A percentile compares a stretch with the other conserved stretches of the same genome.
Evolutionary conservation across 1,140 invertebrate species (phyloP).

Genomic region (Aphidius gifuensis): DNA sequence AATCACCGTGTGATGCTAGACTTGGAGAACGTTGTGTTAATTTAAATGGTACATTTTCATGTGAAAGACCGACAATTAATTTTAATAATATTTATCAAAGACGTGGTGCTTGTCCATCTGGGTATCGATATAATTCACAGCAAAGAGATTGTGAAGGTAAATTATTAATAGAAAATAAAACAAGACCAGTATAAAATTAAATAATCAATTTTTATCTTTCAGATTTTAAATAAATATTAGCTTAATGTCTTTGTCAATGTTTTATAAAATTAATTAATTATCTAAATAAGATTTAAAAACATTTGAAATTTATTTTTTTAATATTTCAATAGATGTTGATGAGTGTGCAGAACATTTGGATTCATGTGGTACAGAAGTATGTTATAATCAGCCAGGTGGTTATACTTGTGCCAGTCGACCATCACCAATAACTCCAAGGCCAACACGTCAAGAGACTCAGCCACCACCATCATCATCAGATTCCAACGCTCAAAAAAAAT

Average conservation of each 20-base stretch:
- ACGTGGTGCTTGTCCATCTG: constrained; percentile 68
- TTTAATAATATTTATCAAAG: constrained; percentile 30
- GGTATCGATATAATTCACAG: constrained; percentile 71
- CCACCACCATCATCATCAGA: constrained; percentile 20
- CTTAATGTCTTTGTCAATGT: no score
- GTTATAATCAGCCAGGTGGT: constrained; percentile 60
- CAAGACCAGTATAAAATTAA: neutral
- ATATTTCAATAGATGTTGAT: constrained; percentile 53
- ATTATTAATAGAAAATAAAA: neutral
- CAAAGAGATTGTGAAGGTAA: constrained; percentile 69
- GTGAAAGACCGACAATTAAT: constrained; percentile 48
- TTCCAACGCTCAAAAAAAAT: constrained; percentile 17
- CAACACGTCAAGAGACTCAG: constrained; percentile 20
- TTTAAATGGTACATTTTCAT: constrained; percentile 60
- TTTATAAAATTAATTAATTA: no score
- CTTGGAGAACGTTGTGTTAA: constrained; percentile 58
- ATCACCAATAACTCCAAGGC: constrained; percentile 36
- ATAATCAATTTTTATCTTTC: neutral
- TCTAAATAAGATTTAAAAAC: no score
- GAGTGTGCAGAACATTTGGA: constrained; percentile 52
- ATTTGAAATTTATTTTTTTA: no score
- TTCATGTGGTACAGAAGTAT: constrained; percentile 48
- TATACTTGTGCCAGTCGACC: constrained; percentile 56
- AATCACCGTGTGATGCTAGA: constrained; percentile 42
- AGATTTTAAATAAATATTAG: neutral